Evolutionary conservation across 2,797 vertebrate genomes (phyloP).

Genomic region (Rhincodon typus): DNA sequence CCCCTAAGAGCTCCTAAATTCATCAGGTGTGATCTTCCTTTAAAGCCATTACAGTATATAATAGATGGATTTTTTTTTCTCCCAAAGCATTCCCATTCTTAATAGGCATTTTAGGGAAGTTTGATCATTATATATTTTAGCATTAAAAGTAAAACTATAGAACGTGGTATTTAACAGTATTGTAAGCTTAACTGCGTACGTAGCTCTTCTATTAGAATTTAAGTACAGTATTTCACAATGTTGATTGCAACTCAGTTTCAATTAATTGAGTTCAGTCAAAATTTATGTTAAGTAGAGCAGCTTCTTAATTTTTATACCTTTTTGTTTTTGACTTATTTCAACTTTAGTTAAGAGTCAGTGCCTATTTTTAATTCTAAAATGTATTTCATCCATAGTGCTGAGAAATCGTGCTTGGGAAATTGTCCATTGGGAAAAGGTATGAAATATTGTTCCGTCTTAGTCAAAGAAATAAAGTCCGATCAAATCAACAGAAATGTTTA

Average conservation of each 20-base stretch:
- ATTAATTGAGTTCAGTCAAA: background rate
- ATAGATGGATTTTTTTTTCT: background rate
- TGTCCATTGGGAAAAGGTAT: conserved; percentile 98
- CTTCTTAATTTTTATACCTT: background rate
- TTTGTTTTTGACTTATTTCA: background rate
- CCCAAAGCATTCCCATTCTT: background rate
- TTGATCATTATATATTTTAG: background rate
- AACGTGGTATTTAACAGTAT: background rate
- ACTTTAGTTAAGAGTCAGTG: background rate
- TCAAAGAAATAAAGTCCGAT: conserved; percentile 39
- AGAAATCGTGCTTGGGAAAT: conserved; percentile 98
- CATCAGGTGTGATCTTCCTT: background rate
- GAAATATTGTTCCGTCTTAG: conserved; percentile 47
- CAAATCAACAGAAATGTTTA: conserved; percentile 43
- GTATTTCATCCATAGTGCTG: conserved; percentile 65
- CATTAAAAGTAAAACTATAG: background rate
- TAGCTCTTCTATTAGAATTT: background rate
- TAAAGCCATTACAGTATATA: background rate
- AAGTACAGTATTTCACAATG: background rate
- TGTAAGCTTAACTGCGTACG: background rate
- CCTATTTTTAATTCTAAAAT: conserved; percentile 33
- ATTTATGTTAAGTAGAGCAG: conserved; percentile 1
- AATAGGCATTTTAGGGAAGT: background rate
- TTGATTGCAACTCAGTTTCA: background rate
- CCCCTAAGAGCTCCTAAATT: background rate